phyloP scores from a whole-genome alignment of 2,113 vertebrate species.

The Austrofundulus limnaeus region DNA sequence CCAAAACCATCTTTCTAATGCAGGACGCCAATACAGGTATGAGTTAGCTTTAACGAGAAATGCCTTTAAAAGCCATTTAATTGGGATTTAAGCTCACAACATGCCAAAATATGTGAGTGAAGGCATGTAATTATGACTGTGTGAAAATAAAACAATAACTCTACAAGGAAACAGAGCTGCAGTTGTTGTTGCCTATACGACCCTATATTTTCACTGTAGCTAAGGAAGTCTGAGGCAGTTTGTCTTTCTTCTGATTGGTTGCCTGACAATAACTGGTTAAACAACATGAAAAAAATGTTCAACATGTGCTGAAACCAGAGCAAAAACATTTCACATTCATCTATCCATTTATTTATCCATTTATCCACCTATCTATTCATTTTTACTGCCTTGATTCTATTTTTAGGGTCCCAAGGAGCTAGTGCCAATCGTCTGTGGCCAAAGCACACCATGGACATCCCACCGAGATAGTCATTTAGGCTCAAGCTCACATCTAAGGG shows the following conservation, averaged over 20 bases:
- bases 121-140: background rate
- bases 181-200: background rate
- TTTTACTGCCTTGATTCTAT: too few relatives aligned
- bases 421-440: too few relatives aligned
- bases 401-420: too few relatives aligned
- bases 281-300: background rate
- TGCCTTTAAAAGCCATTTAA: background rate
- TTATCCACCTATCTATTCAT: too few relatives aligned
- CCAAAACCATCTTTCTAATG: background rate
- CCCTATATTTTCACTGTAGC: background rate
- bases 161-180: background rate
- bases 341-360: too few relatives aligned
- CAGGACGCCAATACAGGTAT: background rate
- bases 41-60: background rate
- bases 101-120: background rate
- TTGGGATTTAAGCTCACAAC: background rate
- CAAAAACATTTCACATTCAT: too few relatives aligned
- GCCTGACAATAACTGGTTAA: background rate
- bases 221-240: background rate
- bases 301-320: background rate
- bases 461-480: too few relatives aligned
- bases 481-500: too few relatives aligned
- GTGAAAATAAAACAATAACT: background rate
- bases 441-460: too few relatives aligned
- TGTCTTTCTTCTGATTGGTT: background rate